Conservation (phyloP, 2,113 vertebrate genomes). For the Puma concolor region DNA sequence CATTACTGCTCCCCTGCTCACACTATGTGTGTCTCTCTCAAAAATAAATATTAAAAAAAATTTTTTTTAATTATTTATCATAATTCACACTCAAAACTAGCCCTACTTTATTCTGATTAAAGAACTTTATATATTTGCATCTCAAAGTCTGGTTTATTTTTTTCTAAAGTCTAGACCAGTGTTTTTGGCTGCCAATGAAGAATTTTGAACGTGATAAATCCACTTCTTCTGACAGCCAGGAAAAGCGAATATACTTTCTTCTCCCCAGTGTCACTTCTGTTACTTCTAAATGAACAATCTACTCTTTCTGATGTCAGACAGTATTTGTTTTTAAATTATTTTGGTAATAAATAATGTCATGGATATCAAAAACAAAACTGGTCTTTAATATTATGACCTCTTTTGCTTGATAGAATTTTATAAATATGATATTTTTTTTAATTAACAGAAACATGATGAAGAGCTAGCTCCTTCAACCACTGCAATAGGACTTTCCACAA, state of each 20-base stretch:
- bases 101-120: slow-evolving; percentile 7
- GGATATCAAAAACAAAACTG: neutral
- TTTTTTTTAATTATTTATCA: neutral
- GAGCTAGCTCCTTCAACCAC: neutral
- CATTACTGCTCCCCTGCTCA: too few species aligned
- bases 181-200: neutral
- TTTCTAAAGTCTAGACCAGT: neutral
- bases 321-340: slow-evolving; percentile 14
- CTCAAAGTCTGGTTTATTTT: neutral
- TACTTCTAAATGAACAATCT: neutral
- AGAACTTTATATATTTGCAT: neutral
- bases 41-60: too few species aligned
- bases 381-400: neutral
- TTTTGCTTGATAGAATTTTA: neutral
- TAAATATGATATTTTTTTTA: neutral
- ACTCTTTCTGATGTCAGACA: neutral
- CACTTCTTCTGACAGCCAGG: neutral
- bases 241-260: neutral
- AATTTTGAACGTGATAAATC: neutral
- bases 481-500: neutral
- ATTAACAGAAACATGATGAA: neutral
- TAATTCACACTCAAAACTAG: neutral
- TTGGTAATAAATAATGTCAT: neutral
- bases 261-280: neutral
- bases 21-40: too few species aligned